A percentile compares a stretch with the other conserved stretches of the same genome.
phyloP scores from a whole-genome alignment of 2,797 vertebrate species.

The Merluccius polli region DNA sequence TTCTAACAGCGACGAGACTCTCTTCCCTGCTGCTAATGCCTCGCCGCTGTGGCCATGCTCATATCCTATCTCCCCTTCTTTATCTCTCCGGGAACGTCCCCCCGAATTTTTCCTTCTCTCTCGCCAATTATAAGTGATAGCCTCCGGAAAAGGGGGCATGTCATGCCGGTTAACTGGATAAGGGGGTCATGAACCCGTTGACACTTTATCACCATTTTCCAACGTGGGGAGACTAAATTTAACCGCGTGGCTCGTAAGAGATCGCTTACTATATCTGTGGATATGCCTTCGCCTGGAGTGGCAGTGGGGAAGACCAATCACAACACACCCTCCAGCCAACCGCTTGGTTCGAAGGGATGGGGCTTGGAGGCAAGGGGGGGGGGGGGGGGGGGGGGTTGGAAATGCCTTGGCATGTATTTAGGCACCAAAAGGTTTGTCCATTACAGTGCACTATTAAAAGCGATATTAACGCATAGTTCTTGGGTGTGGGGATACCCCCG shows the following conservation, averaged over 20 bases:
- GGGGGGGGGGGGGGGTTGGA: too few relatives aligned
- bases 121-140: neutral
- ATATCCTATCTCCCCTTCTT: neutral
- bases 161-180: constrained; percentile 44
- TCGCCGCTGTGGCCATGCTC: neutral
- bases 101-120: neutral
- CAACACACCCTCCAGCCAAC: constrained; percentile 15
- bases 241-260: constrained; percentile 17
- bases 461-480: neutral
- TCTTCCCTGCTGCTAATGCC: neutral
- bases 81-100: too few relatives aligned
- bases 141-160: constrained; percentile 16
- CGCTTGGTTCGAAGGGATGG: neutral
- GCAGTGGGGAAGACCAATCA: constrained; percentile 35
- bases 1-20: neutral
- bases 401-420: neutral
- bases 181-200: constrained; percentile 40
- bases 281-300: constrained; percentile 40
- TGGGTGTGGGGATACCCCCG: neutral
- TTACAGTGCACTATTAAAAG: neutral
- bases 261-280: constrained; percentile 40
- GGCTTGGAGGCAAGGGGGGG: neutral
- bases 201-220: constrained; percentile 39
- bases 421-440: neutral
- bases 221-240: constrained; percentile 39